Evolutionary conservation across 2,797 vertebrate genomes (phyloP).

Genomic region (Naso thynnoides): DNA sequence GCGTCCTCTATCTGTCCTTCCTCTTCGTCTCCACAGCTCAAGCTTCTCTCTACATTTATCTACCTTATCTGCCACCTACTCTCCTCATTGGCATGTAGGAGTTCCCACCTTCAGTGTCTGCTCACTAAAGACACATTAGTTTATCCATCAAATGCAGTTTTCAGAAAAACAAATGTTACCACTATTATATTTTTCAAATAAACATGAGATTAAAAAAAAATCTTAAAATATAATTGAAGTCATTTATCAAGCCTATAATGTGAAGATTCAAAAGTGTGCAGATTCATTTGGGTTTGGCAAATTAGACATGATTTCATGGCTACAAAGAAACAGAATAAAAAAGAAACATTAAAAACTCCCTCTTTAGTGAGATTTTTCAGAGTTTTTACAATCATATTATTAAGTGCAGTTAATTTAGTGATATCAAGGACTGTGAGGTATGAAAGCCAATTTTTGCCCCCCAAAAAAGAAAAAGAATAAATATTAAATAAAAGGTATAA

Average conservation of each 20-base stretch:
- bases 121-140: conserved; percentile 11
- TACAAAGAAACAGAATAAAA: conserved; percentile 5
- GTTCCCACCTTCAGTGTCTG: conserved; percentile 21
- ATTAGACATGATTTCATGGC: background rate
- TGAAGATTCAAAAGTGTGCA: background rate
- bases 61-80: conserved; percentile 6
- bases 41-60: background rate
- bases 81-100: background rate
- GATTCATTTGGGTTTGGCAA: background rate
- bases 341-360: too few species aligned
- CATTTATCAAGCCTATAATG: background rate
- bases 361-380: background rate
- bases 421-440: background rate
- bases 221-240: background rate
- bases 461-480: background rate
- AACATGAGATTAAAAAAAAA: background rate
- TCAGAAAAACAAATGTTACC: background rate
- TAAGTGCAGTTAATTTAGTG: conserved; percentile 2
- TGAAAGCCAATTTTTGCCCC: background rate
- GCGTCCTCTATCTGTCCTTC: background rate
- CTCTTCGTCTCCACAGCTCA: background rate
- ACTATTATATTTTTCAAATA: too few species aligned
- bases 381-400: conserved; percentile 8
- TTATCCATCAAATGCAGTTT: background rate
- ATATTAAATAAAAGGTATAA: background rate